A percentile compares a stretch with the other conserved stretches of the same genome.
Conservation (phyloP, 2,888 invertebrate species). For the Pteria penguin region DNA sequence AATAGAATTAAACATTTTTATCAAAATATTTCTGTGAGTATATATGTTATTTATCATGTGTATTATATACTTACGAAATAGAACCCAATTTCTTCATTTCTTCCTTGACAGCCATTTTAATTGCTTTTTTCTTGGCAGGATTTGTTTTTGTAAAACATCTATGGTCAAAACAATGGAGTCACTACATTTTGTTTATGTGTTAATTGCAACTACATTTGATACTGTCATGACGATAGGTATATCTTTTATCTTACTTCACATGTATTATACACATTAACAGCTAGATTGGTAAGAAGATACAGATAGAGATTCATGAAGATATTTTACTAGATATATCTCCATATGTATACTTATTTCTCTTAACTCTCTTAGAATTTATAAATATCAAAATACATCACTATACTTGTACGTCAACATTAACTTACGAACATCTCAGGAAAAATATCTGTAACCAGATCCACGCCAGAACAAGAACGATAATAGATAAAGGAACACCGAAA, state of each 20-base stretch:
- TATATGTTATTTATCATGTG: too few relatives aligned
- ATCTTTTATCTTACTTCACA: too few relatives aligned
- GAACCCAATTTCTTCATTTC: constrained; percentile 70
- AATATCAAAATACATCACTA: background rate
- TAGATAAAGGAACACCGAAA: constrained; percentile 68
- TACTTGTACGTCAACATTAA: background rate
- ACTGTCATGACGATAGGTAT: too few relatives aligned
- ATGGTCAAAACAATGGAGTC: background rate
- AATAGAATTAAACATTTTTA: too few relatives aligned
- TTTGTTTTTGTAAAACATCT: constrained; percentile 52
- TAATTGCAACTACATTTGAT: too few relatives aligned
- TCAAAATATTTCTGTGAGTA: too few relatives aligned
- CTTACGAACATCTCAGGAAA: constrained; percentile 63
- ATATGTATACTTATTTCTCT: background rate
- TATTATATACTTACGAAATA: constrained; percentile 64
- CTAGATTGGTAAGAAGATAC: too few relatives aligned
- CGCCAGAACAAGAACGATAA: constrained; percentile 68
- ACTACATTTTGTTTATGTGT: too few relatives aligned
- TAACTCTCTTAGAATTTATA: background rate
- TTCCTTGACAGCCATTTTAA: constrained; percentile 59
- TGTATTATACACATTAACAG: too few relatives aligned
- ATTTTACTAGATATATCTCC: background rate
- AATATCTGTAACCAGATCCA: constrained; percentile 71
- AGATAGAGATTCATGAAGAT: background rate
- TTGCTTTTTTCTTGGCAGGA: constrained; percentile 44